Evolutionary conservation across 2,888 invertebrate genomes (phyloP), one percentile per base, ranked within the genome.

Genomic region (Nomada flava): DNA sequence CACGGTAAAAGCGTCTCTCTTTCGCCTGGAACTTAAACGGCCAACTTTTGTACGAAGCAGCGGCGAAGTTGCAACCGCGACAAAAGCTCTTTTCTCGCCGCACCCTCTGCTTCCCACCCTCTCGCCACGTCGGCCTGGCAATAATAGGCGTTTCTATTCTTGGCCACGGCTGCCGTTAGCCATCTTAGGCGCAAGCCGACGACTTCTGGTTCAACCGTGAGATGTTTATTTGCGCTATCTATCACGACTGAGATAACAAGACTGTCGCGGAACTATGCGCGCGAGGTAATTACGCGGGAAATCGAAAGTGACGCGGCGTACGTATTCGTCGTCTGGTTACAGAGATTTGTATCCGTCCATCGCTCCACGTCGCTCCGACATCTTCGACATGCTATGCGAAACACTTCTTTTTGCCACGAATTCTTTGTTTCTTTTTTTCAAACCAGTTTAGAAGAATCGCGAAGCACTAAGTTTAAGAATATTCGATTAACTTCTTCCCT

Each of bases 141-240:
- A 87, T 87, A 87, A 87, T 82, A 84, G 80, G 76, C 71, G 75
- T 77, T 87, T 83, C 87, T 87, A 87, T 87, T 87, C 87, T 82
- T 68, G 70, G 81, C 59, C 57, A 0, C 29, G 47, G 77, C 68
- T 73, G 85, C 83, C 84, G 86, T 87, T 87, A 79, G 77, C 82
- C 85, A 83, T 79, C 85, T 85, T 71, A 74, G 78, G 82, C 75
- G 72, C 76, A 53, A 60, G 74, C 76, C 65, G 63, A 23, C 69
- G 74, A 75, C 84, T 85, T 69, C 87, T 87, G 83, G 79, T 82
- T 87, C 82, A 76, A 57, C 78, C 78, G 75, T 79, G 87, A 83
- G 82, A 87, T 87, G 85, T 87, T 87, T 87, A 87, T 87, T 87
- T 87, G 87, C 85, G 87, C 87, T 85, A 87, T 87, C 83, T 85